phyloP scores from a whole-genome alignment of 2,113 vertebrate species.

The Heloderma charlesbogerti region DNA sequence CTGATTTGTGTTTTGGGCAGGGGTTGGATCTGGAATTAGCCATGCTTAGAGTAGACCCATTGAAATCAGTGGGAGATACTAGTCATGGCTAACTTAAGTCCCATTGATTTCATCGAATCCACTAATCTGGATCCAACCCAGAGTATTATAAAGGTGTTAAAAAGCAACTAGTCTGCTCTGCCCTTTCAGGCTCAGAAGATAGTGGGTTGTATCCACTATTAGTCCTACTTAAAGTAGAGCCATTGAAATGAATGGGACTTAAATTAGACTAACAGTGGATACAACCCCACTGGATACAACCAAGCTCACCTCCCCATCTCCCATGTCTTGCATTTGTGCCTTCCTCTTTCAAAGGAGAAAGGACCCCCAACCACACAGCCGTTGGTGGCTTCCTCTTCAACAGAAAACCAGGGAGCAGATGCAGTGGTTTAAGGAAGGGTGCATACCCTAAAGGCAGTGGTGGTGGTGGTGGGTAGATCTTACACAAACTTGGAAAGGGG shows the following conservation, averaged over 20 bases:
- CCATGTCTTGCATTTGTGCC: background rate
- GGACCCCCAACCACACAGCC: background rate
- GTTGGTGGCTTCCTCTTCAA: conserved; percentile 13
- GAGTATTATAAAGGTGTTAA: background rate
- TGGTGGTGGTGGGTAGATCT: background rate
- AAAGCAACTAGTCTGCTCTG: background rate
- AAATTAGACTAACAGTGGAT: too few relatives aligned
- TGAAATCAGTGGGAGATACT: too few relatives aligned
- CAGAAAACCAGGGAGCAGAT: background rate
- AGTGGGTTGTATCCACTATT: too few relatives aligned
- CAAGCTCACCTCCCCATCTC: background rate
- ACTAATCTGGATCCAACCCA: background rate
- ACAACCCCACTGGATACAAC: too few relatives aligned
- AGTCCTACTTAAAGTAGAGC: too few relatives aligned
- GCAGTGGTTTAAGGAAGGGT: background rate
- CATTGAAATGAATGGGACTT: too few relatives aligned
- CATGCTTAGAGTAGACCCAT: too few relatives aligned
- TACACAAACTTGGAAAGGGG: background rate
- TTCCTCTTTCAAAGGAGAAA: background rate
- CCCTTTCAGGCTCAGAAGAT: background rate
- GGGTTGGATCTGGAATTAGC: background rate
- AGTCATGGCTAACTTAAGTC: too few relatives aligned
- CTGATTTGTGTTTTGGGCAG: background rate
- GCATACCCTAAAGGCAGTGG: background rate
- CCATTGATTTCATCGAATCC: too few relatives aligned